These are phyloP conservation scores for Reticulitermes speratus DNA, from an alignment of 1,140 invertebrate genomes.

Conservation along the genomic window DNA sequence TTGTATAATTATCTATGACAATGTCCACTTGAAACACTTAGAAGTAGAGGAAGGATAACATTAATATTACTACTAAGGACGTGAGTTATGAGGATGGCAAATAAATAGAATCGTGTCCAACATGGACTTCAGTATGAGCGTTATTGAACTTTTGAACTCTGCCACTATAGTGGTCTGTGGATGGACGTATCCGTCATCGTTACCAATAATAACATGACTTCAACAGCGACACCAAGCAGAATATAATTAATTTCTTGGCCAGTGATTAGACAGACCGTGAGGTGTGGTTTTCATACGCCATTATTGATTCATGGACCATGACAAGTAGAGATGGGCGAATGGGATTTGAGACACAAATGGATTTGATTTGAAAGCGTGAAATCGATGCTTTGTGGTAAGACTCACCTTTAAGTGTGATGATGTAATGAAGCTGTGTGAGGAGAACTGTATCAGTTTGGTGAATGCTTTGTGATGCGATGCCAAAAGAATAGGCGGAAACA, in stretches of 20 bases:
- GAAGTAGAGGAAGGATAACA: no score
- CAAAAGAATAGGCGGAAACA: neutral
- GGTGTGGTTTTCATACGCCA: neutral
- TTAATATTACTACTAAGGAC: no score
- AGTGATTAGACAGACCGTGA: neutral
- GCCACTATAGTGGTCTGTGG: no score
- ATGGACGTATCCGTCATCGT: no score
- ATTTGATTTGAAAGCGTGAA: slow-evolving; percentile 16
- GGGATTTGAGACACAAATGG: neutral
- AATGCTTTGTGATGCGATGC: neutral
- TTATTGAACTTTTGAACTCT: no score
- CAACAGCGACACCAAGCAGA: neutral
- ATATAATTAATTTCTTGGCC: neutral
- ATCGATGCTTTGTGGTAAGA: neutral
- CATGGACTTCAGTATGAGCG: no score
- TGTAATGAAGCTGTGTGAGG: neutral
- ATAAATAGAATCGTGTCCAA: no score
- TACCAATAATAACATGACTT: no score
- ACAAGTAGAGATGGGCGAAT: neutral
- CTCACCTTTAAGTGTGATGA: no score
- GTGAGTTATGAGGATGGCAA: no score
- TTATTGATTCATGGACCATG: neutral
- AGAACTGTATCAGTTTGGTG: neutral
- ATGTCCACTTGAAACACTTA: no score
- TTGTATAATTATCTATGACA: no score